phyloP scores from a whole-genome alignment of 2,797 vertebrate genomes.

The Lacerta viridis region DNA sequence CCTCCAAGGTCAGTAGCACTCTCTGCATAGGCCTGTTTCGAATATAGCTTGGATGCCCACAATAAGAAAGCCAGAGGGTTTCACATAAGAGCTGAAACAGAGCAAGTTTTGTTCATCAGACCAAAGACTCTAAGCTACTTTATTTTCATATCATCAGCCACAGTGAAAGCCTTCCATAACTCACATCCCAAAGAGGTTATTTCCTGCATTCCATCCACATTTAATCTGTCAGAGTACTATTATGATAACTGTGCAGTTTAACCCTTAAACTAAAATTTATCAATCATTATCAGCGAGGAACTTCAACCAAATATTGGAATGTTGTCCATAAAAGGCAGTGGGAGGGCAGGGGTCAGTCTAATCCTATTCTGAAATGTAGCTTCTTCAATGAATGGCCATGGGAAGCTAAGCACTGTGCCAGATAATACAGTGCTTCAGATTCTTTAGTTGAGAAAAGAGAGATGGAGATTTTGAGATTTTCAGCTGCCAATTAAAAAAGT shows the following conservation, averaged over 20 bases:
- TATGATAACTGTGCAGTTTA: neutral
- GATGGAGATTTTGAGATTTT: rapidly evolving
- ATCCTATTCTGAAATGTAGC: neutral
- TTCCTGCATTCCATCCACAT: neutral
- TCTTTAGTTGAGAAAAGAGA: neutral
- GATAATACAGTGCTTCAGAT: rapidly evolving
- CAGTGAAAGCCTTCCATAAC: neutral
- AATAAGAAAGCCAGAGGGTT: conserved; percentile 16
- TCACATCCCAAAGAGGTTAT: neutral
- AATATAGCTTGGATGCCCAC: neutral
- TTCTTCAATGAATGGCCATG: conserved; percentile 8
- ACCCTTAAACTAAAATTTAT: neutral
- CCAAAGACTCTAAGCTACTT: neutral
- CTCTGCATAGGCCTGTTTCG: neutral
- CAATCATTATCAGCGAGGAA: neutral
- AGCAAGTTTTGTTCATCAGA: conserved; percentile 5
- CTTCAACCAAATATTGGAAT: conserved; percentile 4
- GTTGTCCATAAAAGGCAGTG: neutral
- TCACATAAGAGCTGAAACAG: neutral
- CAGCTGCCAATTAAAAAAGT: conserved; percentile 1
- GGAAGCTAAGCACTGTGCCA: neutral
- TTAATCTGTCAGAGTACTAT: neutral
- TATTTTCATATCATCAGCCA: conserved; percentile 18
- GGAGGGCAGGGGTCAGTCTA: neutral
- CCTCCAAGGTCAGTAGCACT: neutral